Evolutionary conservation across 2,888 invertebrate species (phyloP).

Genomic region (Tolmerus cingulatus): DNA sequence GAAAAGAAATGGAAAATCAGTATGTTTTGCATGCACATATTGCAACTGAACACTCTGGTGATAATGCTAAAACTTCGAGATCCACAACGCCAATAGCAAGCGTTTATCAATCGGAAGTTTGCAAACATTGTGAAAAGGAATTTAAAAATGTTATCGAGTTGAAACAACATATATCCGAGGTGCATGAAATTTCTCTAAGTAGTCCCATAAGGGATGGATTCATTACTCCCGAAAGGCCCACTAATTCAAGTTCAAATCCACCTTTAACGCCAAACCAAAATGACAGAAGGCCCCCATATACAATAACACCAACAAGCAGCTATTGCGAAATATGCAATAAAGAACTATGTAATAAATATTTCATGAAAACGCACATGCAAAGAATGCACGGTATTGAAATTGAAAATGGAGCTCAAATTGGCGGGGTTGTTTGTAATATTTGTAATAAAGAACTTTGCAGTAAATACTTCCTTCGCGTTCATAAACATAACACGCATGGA

Average conservation of each 20-base stretch:
- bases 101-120: slow-evolving; percentile 52
- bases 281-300: slow-evolving; percentile 67
- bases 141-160: slow-evolving; percentile 75
- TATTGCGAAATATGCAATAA: slow-evolving; percentile 98
- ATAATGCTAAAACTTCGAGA: slow-evolving; percentile 48
- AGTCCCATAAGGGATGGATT: slow-evolving; percentile 64
- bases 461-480: slow-evolving; percentile 95
- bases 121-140: slow-evolving; percentile 62
- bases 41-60: slow-evolving; percentile 59
- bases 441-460: slow-evolving; percentile 98
- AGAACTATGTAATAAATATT: slow-evolving; percentile 99
- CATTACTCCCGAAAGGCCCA: slow-evolving; percentile 64
- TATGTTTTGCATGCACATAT: slow-evolving; percentile 69
- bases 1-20: slow-evolving; percentile 75
- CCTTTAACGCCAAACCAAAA: slow-evolving; percentile 50
- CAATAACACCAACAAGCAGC: slow-evolving; percentile 78
- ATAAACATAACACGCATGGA: slow-evolving; percentile 98
- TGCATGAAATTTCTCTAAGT: slow-evolving; percentile 67
- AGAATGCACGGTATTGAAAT: slow-evolving; percentile 97
- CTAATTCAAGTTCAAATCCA: slow-evolving; percentile 52
- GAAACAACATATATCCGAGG: slow-evolving; percentile 74
- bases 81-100: slow-evolving; percentile 50
- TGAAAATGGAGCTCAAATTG: slow-evolving; percentile 90
- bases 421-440: slow-evolving; percentile 94
- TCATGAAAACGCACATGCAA: slow-evolving; percentile 99